Conservation (phyloP, 2,888 invertebrate genomes). For the Smittia aterrima region DNA sequence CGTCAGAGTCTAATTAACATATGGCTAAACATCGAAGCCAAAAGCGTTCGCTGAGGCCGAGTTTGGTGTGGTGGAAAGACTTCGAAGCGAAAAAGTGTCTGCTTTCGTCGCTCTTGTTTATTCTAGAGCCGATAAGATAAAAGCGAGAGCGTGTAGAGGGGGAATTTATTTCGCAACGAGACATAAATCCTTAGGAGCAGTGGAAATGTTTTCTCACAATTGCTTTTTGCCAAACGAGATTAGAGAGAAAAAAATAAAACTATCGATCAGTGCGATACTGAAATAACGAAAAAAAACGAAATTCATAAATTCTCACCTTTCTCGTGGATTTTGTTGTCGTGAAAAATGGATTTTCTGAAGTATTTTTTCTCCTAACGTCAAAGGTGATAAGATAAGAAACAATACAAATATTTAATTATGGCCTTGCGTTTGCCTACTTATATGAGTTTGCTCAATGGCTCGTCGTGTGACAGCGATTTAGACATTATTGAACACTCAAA, state of each 20-base stretch:
- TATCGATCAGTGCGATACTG: neutral
- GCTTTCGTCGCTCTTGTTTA: neutral
- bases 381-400: constrained; percentile 17
- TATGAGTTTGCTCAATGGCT: constrained; percentile 10
- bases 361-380: neutral
- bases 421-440: neutral
- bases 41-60: neutral
- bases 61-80: neutral
- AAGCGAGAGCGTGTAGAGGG: neutral
- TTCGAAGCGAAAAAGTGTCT: neutral
- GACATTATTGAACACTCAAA: constrained; percentile 1
- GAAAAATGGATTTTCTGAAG: neutral
- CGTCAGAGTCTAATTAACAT: constrained; percentile 20
- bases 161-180: neutral
- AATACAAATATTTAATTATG: constrained; percentile 4
- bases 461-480: neutral
- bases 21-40: neutral
- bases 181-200: neutral
- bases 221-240: neutral
- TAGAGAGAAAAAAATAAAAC: neutral
- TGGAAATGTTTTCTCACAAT: neutral
- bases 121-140: neutral
- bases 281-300: neutral
- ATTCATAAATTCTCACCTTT: no score
- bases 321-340: no score